Base-by-base conservation (phyloP, 1,140 invertebrate genomes). In the Alviniconcha marisindica region DNA sequence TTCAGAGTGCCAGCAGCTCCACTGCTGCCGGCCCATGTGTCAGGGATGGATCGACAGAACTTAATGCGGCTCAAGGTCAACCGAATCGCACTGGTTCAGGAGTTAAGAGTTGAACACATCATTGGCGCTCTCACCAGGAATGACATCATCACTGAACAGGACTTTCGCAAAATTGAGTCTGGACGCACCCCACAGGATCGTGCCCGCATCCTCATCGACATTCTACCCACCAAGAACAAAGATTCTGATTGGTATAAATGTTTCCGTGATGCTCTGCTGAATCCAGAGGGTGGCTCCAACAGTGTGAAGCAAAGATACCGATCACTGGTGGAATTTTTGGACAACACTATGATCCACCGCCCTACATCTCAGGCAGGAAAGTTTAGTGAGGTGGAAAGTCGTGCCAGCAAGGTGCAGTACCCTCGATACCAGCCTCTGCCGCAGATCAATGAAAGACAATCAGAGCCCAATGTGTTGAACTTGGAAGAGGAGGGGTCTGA, bases 61-160 rank as follows among this genome's bases (percentile, higher is more conserved):
- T 44, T 91, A 21, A 90, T 91, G 90, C 86, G 91, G 38, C 73
- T 93, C 14, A 87, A 88, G 42, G 89, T 93, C n/a, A 93, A 93
- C 76, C 87, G 91, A 81, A 90, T 92, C 44, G 91, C 91, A 24
- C 63, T 93, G 24, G 87, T 92, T 1, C 92, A 93, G 81, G 91
- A 92, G 54, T 83, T 93, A 14, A 85, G 85, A 74, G 89, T 92
- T 2, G 92, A 92, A 71, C 90, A 93, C 69, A 84, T 93, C 15
- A 28, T 90, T 15, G 84, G 84, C 15, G 74, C 85, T n/a, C 83
- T 93, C 5, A 81, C 87, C 63, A 84, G 88, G 3, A 79, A 44
- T 33, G 87, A 86, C 15, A 87, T 92, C 14, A 44, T 93, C 18
- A 87, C 77, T 18, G 85, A 88, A n/a, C 83, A 83, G 14, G 92